A percentile compares a stretch with the other conserved stretches of the same genome.
Conservation (phyloP, 2,888 invertebrate species). For the Rhingia campestris region DNA sequence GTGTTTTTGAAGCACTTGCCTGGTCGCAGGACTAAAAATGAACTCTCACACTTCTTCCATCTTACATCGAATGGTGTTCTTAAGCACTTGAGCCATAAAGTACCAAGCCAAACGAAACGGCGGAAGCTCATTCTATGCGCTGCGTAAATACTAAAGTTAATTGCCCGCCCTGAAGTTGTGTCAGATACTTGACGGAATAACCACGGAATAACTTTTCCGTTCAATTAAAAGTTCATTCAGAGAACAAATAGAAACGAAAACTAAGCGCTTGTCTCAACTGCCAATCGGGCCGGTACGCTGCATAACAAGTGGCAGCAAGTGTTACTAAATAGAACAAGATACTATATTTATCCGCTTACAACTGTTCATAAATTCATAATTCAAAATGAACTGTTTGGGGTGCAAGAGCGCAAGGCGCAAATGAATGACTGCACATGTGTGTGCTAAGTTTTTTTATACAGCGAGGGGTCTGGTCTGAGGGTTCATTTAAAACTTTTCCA, state of each 20-base stretch:
- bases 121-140: background rate
- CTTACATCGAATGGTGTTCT: background rate
- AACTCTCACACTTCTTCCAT: slow-evolving; percentile 15
- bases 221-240: background rate
- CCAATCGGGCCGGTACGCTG: slow-evolving; percentile 1
- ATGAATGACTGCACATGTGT: slow-evolving; percentile 23
- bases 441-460: slow-evolving; percentile 11
- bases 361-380: slow-evolving; percentile 28
- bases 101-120: slow-evolving; percentile 15
- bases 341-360: slow-evolving; percentile 37
- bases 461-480: slow-evolving; percentile 2
- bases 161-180: too few species aligned
- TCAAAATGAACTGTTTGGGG: background rate
- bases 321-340: slow-evolving; percentile 51
- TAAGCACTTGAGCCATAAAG: background rate
- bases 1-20: background rate
- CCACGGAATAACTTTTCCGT: too few species aligned
- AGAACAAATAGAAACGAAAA: background rate
- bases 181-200: too few species aligned
- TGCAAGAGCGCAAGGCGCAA: background rate
- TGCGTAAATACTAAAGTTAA: background rate
- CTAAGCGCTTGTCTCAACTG: slow-evolving; percentile 14
- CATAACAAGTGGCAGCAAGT: slow-evolving; percentile 42
- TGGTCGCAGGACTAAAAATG: background rate
- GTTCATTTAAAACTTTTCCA: slow-evolving; percentile 46